Conservation (phyloP, 2,888 invertebrate species). For the Leptopilina drosophilae region DNA sequence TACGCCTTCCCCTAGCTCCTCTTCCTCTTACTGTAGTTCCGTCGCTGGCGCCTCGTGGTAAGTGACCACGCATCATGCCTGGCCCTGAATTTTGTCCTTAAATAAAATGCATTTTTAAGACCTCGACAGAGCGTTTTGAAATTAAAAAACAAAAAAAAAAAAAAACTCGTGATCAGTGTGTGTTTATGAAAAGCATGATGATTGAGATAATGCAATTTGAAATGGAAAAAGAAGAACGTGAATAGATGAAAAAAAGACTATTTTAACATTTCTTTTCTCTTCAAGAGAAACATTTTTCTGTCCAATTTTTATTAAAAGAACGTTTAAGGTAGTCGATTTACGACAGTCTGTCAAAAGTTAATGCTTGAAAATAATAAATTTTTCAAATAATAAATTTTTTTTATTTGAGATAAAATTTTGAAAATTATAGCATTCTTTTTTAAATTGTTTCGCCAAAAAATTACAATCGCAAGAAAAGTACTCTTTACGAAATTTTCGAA, state of each 20-base stretch:
- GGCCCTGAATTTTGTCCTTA: constrained; percentile 36
- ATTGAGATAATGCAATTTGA: neutral
- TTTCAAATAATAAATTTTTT: no score
- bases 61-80: constrained; percentile 41
- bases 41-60: constrained; percentile 41
- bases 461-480: no score
- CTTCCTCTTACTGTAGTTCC: constrained; percentile 63
- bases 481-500: no score
- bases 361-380: no score
- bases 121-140: neutral
- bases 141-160: constrained; percentile 5
- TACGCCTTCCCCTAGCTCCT: constrained; percentile 62
- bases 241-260: neutral
- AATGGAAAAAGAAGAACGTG: neutral
- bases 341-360: no score
- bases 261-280: neutral
- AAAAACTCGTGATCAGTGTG: neutral
- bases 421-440: no score
- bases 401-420: no score
- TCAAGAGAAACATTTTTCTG: no score
- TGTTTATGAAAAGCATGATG: constrained; percentile 1
- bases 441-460: no score
- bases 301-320: no score
- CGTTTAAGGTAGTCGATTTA: no score
- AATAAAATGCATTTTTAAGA: constrained; percentile 15